phyloP scores from a whole-genome alignment of 2,888 invertebrate species.

The Drosophila greeni region DNA sequence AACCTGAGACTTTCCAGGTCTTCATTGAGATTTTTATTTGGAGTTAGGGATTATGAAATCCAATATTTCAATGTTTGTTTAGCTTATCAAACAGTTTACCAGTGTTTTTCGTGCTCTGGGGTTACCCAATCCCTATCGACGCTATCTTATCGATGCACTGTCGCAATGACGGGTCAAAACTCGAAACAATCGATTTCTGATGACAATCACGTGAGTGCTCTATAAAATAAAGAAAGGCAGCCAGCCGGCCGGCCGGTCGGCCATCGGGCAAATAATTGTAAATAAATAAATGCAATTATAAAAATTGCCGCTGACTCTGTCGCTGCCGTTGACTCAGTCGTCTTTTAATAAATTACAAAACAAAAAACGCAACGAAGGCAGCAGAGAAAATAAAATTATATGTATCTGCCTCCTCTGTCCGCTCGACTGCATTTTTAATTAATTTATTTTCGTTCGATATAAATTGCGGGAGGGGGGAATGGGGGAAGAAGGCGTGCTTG shows the following conservation, averaged over 20 bases:
- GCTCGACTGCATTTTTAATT: constrained; percentile 67
- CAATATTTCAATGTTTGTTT: neutral
- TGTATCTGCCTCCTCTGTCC: constrained; percentile 26
- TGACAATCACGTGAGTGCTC: constrained; percentile 54
- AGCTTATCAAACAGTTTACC: neutral
- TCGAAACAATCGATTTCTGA: constrained; percentile 60
- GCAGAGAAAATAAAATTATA: constrained; percentile 6
- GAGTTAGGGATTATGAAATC: neutral
- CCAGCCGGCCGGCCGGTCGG: constrained; percentile 10
- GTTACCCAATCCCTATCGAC: constrained; percentile 42
- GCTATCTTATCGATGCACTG: constrained; percentile 59
- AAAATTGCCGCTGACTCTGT: constrained; percentile 28
- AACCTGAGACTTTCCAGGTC: neutral
- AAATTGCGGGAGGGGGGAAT: constrained; percentile 41
- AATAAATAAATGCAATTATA: constrained; percentile 67
- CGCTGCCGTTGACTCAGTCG: constrained; percentile 32
- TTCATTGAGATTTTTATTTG: neutral
- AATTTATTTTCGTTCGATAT: constrained; percentile 72
- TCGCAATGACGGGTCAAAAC: constrained; percentile 30
- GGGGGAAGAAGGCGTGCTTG: constrained; percentile 26
- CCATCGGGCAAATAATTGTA: constrained; percentile 46
- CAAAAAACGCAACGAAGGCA: constrained; percentile 14
- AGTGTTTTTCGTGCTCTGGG: neutral
- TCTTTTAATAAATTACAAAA: constrained; percentile 42
- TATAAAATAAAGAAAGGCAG: constrained; percentile 37